Conservation (phyloP, 2,888 invertebrate species). For the Schizaphis graminum region DNA sequence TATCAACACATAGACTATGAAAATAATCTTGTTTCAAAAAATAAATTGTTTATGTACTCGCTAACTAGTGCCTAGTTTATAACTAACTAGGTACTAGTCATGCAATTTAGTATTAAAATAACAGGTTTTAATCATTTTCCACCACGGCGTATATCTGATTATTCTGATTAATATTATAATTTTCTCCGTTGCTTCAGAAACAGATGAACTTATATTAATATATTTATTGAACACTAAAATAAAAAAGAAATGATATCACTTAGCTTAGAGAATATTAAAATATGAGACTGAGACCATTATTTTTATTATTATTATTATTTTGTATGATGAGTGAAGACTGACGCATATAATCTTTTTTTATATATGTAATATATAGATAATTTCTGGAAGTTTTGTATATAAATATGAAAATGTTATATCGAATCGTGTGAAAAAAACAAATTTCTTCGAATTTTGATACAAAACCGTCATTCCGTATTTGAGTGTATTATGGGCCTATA, state of each 20-base stretch:
- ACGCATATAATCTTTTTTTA: neutral
- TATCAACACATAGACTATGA: neutral
- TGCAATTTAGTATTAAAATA: conserved; percentile 1
- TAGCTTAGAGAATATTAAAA: neutral
- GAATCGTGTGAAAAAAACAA: neutral
- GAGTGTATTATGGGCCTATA: neutral
- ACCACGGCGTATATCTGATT: neutral
- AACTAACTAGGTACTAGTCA: neutral
- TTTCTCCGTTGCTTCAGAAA: neutral
- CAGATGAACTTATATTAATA: neutral
- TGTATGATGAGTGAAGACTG: neutral
- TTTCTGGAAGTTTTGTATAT: neutral
- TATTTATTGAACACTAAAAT: conserved; percentile 9
- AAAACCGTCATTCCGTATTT: neutral
- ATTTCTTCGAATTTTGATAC: neutral
- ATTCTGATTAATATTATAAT: neutral
- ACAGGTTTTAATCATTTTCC: conserved; percentile 35
- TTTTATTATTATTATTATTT: neutral
- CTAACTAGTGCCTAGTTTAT: neutral
- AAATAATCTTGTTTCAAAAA: neutral
- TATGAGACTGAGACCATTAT: neutral
- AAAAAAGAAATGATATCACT: neutral
- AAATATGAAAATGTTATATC: neutral
- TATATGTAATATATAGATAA: neutral
- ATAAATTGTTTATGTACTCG: neutral